Percentiles rank a stretch among this genome's conserved stretches.
Evolutionary conservation across 2,113 vertebrate genomes (phyloP).

Genomic region (Canis aureus): DNA sequence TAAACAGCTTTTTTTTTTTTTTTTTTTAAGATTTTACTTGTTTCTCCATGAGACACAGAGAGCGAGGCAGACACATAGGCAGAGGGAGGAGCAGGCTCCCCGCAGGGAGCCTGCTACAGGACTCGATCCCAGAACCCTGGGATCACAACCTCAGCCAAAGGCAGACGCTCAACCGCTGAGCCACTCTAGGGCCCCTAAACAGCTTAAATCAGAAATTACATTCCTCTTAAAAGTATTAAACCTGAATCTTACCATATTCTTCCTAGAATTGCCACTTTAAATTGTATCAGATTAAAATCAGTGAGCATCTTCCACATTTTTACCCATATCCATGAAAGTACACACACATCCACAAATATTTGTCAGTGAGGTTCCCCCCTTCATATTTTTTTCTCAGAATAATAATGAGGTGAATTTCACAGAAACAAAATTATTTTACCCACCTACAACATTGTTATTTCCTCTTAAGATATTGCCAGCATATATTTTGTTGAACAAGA

Average conservation of each 20-base stretch:
- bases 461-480: neutral
- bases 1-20: neutral
- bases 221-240: conserved; percentile 29
- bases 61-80: too few species aligned
- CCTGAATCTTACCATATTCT: conserved; percentile 1
- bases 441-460: neutral
- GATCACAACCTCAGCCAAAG: too few species aligned
- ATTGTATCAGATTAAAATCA: neutral
- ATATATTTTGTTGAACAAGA: neutral
- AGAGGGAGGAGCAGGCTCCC: too few species aligned
- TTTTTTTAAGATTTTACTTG: too few species aligned
- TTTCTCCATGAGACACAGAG: too few species aligned
- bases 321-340: neutral
- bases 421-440: neutral
- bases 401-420: neutral
- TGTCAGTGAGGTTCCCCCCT: neutral
- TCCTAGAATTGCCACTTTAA: neutral
- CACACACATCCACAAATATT: neutral
- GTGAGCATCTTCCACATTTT: neutral
- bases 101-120: too few species aligned
- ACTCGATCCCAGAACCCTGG: too few species aligned
- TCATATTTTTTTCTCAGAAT: neutral
- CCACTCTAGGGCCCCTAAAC: too few species aligned
- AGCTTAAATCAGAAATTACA: neutral
- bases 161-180: too few species aligned